Percentiles rank a stretch among this genome's conserved stretches.
Evolutionary conservation across 2,113 vertebrate genomes (phyloP).

Genomic region (Collichthys lucidus): DNA sequence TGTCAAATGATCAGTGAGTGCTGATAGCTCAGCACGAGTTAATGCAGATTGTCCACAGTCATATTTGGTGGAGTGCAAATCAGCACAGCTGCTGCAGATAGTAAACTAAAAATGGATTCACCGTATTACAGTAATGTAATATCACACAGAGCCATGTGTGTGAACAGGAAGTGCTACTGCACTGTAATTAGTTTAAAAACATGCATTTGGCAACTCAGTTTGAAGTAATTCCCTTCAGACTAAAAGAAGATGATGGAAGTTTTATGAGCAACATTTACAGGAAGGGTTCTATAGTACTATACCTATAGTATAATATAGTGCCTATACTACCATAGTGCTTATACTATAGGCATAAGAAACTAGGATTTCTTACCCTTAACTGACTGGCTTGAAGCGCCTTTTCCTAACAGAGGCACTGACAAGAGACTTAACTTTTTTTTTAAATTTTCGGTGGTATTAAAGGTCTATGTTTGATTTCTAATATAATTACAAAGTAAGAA

Average conservation of each 20-base stretch:
- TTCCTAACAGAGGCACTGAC: not conserved
- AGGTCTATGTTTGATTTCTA: not conserved
- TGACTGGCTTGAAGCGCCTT: not conserved
- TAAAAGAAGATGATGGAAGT: not conserved
- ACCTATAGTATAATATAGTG: too few species aligned
- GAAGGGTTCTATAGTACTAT: not conserved
- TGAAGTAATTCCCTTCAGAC: too few species aligned
- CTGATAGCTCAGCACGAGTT: not conserved
- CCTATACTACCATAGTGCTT: too few species aligned
- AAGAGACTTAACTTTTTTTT: not conserved
- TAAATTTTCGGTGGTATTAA: not conserved
- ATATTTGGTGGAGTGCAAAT: not conserved
- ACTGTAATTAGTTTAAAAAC: not conserved
- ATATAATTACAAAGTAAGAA: not conserved
- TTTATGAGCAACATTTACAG: constrained; percentile 5
- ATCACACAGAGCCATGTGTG: not conserved
- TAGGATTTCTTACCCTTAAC: not conserved
- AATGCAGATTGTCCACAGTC: not conserved
- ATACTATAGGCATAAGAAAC: not conserved
- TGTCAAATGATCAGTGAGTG: constrained; percentile 6
- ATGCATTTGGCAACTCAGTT: not conserved
- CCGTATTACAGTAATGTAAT: not conserved
- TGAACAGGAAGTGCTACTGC: not conserved
- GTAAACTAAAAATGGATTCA: not conserved
- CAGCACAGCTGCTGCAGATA: not conserved